Conservation (phyloP, 92 coral and sea anemone genomes). For the Meandrina meandrites region DNA sequence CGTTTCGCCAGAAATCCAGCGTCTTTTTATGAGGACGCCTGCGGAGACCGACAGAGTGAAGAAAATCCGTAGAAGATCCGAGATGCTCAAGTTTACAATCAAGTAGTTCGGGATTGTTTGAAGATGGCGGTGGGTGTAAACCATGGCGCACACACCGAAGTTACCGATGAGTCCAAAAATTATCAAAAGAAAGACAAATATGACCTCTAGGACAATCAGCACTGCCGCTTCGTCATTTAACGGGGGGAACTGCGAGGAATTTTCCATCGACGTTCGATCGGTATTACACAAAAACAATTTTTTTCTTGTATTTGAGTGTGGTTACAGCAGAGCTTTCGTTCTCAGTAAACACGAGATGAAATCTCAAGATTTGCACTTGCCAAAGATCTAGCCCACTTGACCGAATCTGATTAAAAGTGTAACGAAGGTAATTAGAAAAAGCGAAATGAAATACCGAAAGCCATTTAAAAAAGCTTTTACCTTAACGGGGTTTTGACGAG, state of each 20-base stretch:
- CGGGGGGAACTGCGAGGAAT: not conserved
- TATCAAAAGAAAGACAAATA: constrained; percentile 34
- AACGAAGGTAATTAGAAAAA: constrained; percentile 13
- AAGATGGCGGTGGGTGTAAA: constrained; percentile 56
- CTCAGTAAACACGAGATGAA: not conserved
- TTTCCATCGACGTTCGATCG: constrained; percentile 5
- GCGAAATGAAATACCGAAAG: constrained; percentile 6
- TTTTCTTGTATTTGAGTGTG: not conserved
- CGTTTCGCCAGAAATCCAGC: constrained; percentile 58
- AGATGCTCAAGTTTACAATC: constrained; percentile 63
- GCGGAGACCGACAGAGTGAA: constrained; percentile 63
- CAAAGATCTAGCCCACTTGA: not conserved
- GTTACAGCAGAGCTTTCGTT: not conserved
- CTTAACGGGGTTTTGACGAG: not conserved
- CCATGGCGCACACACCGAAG: constrained; percentile 54
- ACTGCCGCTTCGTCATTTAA: constrained; percentile 23
- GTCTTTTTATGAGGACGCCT: constrained; percentile 56
- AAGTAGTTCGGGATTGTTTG: constrained; percentile 62
- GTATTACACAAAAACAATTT: not conserved
- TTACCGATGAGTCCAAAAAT: constrained; percentile 72
- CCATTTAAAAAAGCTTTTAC: constrained; percentile 8
- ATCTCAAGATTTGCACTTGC: not conserved
- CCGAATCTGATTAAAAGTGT: not conserved
- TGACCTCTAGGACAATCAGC: constrained; percentile 46
- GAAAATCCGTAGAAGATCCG: constrained; percentile 62